Conservation (phyloP, 2,113 vertebrate species). For the Ploceus nigricollis region DNA sequence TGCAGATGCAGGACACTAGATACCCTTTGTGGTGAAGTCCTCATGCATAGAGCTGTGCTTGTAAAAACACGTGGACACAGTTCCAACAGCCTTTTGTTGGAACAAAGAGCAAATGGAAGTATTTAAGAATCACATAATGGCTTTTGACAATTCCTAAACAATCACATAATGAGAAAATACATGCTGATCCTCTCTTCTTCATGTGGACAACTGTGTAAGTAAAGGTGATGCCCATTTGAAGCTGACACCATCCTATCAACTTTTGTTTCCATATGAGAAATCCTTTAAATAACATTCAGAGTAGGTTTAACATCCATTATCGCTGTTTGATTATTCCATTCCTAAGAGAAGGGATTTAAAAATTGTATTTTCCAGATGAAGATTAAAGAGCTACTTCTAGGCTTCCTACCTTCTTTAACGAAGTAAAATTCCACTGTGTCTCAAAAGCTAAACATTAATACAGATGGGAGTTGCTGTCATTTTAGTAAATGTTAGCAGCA, state of each 20-base stretch:
- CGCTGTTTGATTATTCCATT: slow-evolving; percentile 61
- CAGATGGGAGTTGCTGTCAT: slow-evolving; percentile 61
- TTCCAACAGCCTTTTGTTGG: slow-evolving; percentile 8
- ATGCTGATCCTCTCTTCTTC: slow-evolving; percentile 24
- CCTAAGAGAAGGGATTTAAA: slow-evolving; percentile 68
- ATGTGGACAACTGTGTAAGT: not conserved
- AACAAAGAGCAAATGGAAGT: slow-evolving; percentile 51
- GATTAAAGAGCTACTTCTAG: slow-evolving; percentile 71
- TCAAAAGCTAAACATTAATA: slow-evolving; percentile 69
- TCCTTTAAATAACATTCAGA: slow-evolving; percentile 66
- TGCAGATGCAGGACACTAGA: not conserved
- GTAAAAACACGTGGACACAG: not conserved
- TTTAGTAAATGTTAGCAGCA: slow-evolving; percentile 61
- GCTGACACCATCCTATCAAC: not conserved
- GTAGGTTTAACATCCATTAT: slow-evolving; percentile 55
- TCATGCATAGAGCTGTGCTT: not conserved
- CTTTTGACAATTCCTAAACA: slow-evolving; percentile 21
- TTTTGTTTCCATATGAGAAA: slow-evolving; percentile 47
- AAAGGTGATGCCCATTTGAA: slow-evolving; percentile 25
- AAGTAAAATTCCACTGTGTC: slow-evolving; percentile 61
- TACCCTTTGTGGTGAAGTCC: not conserved
- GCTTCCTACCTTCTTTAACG: slow-evolving; percentile 65
- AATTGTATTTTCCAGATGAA: slow-evolving; percentile 71
- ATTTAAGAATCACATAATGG: slow-evolving; percentile 16
- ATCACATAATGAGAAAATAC: not conserved